Base-by-base conservation (phyloP, 2,888 invertebrate genomes). In the Vandiemenella viatica region DNA sequence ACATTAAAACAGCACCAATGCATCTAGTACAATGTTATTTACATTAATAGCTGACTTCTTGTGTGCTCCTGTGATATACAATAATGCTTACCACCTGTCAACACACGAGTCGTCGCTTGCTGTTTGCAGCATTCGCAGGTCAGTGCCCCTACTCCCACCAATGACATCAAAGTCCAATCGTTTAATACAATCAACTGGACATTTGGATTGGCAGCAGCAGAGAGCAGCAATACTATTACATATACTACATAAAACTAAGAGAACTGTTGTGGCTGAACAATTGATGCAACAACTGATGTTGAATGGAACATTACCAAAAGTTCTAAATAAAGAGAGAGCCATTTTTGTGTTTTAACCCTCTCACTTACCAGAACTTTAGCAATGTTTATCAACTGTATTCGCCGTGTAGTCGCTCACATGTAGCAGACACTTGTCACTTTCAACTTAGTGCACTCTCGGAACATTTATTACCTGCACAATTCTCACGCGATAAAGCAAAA, bases 141-240 rank as follows among this genome's bases (percentile, higher is more conserved):
- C 21, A 44, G 50, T 48, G 46, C 44, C 45, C 51, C 52, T 50
- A 51, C 54, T 49, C 49, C 50, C 48, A 59, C 66, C 68, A 67
- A 68, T 67, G 65, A 61, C 63, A 65, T 64, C 64, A 62, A 62
- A 65, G 64, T 66, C 67, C 67, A 68, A 67, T 62, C 63, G 62
- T 61, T 62, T 53, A 51, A n/a, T n/a, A 46, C 50, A 46, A 46
- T 52, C 58, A 60, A 55, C 50, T 68, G 67, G 67, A 68, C 62
- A 62, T 63, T 65, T 66, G 64, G 65, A 68, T 67, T 67, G 67
- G 62, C 49, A 49, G 53, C 37, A 53, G 53, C 53, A 51, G 48
- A 44, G 50, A 19, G 37, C 41, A 51, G 45, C 48, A 51, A 53
- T 49, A 32, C n/a, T n/a, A n/a, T n/a, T n/a, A n/a, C n/a, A 32